Evolutionary conservation across 2,888 invertebrate genomes (phyloP), one percentile per base, ranked within the genome.

Genomic region (Scaptomyza flava): DNA sequence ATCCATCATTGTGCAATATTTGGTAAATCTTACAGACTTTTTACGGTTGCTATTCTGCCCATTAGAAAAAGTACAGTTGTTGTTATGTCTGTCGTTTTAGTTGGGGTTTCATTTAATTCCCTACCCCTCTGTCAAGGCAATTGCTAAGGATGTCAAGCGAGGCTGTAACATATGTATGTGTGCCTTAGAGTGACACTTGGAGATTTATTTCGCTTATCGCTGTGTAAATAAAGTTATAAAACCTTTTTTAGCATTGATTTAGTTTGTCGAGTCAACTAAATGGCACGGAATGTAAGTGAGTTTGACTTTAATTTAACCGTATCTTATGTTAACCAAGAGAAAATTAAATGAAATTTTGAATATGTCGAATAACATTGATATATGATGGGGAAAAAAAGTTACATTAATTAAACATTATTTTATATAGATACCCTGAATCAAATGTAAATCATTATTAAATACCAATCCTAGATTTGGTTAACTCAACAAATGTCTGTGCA

Each of bases 1-100:
- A 89, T 90, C 90, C 90, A 90, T 89, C 90, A 89, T 89, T 89
- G 85, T 77, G 85, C 89, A 81, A 85, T 85, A 85, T 89, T 84
- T 85, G 85, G 85, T 81, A 70, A 89, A 75, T 89, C 85, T 82
- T 89, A 81, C 73, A 74, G 81, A 80, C 71, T 81, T 84, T 85
- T 87, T 87, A 82, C 83, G 72, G 74, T 62, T 66, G 53, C 59
- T 23, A 8, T n/a, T 41, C 17, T 14, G 33, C 27, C 0, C 27
- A 31, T 17, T 12, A 23, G 57, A 64, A 71, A 17, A 41, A 17
- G 69, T 69, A 74, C 77, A 78, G 79, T 75, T 78, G 59, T 78
- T 78, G 47, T 61, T 77, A 62, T 64, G 70, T 65, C 72, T 69
- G 61, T 75, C 78, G 51, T 59, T 77, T 68, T 60, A 57, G 53